Evolutionary conservation across 2,888 invertebrate species (phyloP).

Genomic region (Gortyna flavago): DNA sequence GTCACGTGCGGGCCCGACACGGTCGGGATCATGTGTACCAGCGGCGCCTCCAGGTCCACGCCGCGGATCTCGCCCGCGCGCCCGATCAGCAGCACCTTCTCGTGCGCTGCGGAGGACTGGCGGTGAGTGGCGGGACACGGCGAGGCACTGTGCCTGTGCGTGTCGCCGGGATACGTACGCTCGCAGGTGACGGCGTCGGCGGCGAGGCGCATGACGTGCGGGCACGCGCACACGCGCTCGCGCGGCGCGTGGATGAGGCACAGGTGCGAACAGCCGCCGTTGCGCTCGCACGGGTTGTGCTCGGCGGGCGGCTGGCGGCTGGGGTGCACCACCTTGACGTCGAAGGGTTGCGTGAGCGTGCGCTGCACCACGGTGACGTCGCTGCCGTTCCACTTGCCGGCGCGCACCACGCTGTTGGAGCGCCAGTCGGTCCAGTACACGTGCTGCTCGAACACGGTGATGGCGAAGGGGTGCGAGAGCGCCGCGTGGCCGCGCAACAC

Average conservation of each 20-base stretch:
- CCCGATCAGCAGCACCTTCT: constrained; percentile 94
- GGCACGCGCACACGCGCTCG: constrained; percentile 94
- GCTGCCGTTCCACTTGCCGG: constrained; percentile 95
- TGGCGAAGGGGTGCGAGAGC: constrained; percentile 96
- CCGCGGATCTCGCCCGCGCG: constrained; percentile 95
- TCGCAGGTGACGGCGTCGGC: constrained; percentile 88
- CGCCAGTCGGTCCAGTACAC: constrained; percentile 99
- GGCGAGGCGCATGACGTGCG: constrained; percentile 95
- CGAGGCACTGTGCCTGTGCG: too few species aligned
- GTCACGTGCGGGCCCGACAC: constrained; percentile 93
- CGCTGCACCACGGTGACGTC: constrained; percentile 94
- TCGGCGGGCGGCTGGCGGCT: constrained; percentile 81
- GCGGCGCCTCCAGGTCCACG: constrained; percentile 94
- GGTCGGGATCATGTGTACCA: constrained; percentile 95
- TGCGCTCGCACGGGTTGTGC: constrained; percentile 93
- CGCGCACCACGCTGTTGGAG: constrained; percentile 95
- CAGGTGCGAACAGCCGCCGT: constrained; percentile 95
- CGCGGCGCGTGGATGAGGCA: constrained; percentile 93
- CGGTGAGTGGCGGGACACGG: constrained; percentile 85
- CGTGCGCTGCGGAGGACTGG: constrained; percentile 92
- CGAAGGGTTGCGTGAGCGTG: constrained; percentile 96
- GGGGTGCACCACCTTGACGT: constrained; percentile 92
- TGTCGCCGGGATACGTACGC: constrained; percentile 76
- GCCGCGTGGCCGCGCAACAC: constrained; percentile 93
- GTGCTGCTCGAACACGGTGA: constrained; percentile 95